A percentile compares a stretch with the other conserved stretches of the same genome.
Conservation (phyloP, 2,113 vertebrate species). For the Ictidomys tridecemlineatus region DNA sequence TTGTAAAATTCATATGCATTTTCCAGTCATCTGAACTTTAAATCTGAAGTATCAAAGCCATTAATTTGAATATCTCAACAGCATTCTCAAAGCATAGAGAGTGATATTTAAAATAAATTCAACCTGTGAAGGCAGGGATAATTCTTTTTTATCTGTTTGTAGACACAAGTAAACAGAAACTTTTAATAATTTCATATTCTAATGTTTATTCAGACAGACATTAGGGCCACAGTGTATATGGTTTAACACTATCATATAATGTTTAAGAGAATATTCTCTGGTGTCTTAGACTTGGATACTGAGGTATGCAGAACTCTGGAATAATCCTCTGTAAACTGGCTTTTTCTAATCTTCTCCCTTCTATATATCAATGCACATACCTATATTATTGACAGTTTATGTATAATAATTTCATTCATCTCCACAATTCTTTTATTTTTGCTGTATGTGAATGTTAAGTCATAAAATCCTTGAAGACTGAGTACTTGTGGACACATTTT, state of each 20-base stretch:
- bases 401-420: neutral
- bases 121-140: neutral
- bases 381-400: neutral
- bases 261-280: neutral
- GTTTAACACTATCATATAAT: neutral
- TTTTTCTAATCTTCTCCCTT: neutral
- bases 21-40: neutral
- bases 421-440: neutral
- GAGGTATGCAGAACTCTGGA: neutral
- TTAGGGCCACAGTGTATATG: neutral
- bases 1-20: neutral
- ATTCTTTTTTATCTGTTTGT: neutral
- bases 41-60: neutral
- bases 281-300: neutral
- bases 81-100: neutral
- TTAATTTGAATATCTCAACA: neutral
- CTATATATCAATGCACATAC: neutral
- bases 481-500: neutral
- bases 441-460: neutral
- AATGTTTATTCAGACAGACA: neutral
- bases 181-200: neutral
- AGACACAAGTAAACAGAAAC: neutral
- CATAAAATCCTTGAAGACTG: accelerated
- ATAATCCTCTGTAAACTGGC: accelerated
- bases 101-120: neutral